A percentile compares a stretch with the other conserved stretches of the same genome.
phyloP scores from a whole-genome alignment of 2,888 invertebrate species.

The Nasonia oneida region DNA sequence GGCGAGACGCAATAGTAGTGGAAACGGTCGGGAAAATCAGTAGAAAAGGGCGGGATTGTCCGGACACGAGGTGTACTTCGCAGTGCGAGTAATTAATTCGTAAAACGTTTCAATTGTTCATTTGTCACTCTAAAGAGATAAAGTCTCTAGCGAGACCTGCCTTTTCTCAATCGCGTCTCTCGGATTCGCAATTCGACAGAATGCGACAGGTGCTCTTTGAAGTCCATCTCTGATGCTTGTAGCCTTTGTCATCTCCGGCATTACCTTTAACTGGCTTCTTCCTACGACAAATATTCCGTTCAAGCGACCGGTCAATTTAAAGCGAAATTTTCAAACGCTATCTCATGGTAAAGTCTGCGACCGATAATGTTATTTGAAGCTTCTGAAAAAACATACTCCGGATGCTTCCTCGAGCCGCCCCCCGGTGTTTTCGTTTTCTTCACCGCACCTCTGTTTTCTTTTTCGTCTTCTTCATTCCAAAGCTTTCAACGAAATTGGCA shows the following conservation, averaged over 20 bases:
- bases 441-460: background rate
- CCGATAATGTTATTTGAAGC: background rate
- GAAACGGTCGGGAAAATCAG: background rate
- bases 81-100: background rate
- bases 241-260: background rate
- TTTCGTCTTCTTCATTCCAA: conserved; percentile 32
- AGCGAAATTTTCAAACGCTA: no score
- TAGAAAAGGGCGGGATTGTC: background rate
- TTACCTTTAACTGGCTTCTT: background rate
- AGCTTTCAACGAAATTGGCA: conserved; percentile 59
- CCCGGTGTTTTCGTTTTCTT: background rate
- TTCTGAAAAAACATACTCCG: conserved; percentile 14
- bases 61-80: background rate
- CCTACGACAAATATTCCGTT: background rate
- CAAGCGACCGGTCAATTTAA: background rate
- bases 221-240: no score
- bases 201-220: no score
- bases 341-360: no score
- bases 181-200: no score
- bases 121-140: background rate
- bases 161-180: background rate
- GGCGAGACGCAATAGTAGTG: background rate
- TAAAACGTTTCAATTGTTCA: background rate
- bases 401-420: background rate
- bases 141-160: background rate